Percentiles rank a stretch among this genome's conserved stretches.
Evolutionary conservation across 1,140 invertebrate genomes (phyloP).

Genomic region (Brachionus paranguensis): DNA sequence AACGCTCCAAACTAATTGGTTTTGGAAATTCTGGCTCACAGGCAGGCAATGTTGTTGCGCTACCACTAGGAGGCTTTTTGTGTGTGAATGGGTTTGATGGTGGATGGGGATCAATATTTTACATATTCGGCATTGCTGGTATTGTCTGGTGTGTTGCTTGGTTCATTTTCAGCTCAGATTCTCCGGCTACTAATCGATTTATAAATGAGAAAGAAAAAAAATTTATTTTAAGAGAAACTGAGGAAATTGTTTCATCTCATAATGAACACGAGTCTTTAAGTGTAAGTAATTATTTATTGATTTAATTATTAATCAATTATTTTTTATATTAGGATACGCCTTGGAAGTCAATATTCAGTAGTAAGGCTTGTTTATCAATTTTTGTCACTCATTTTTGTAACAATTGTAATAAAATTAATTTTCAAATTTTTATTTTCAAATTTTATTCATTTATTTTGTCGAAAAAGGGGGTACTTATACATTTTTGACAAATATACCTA

Average conservation of each 20-base stretch:
- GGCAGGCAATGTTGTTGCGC: conserved; percentile 28
- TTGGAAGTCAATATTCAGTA: conserved; percentile 72
- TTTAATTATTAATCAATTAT: neutral
- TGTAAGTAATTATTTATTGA: neutral
- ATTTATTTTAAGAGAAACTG: conserved; percentile 47
- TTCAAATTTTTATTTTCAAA: too few relatives aligned
- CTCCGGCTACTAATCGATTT: conserved; percentile 46
- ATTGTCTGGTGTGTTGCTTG: conserved; percentile 53
- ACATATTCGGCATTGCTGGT: conserved; percentile 43
- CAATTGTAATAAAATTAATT: conserved; percentile 66
- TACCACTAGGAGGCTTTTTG: conserved; percentile 23
- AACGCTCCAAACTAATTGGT: conserved; percentile 46
- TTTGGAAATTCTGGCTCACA: conserved; percentile 46
- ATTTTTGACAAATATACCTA: conserved; percentile 54
- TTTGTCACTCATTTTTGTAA: conserved; percentile 79
- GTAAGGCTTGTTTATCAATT: conserved; percentile 82
- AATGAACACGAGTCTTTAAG: conserved; percentile 32
- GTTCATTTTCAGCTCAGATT: conserved; percentile 47
- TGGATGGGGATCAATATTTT: conserved; percentile 39
- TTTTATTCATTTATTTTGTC: neutral
- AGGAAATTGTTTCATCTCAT: conserved; percentile 27
- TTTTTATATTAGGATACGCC: conserved; percentile 43
- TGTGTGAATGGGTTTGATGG: conserved; percentile 32
- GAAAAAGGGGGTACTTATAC: conserved; percentile 49
- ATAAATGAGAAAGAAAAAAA: conserved; percentile 48